These are phyloP conservation scores for Ammodytes marinus DNA, from an alignment of 2,113 vertebrate species.

Conservation along the genomic window DNA sequence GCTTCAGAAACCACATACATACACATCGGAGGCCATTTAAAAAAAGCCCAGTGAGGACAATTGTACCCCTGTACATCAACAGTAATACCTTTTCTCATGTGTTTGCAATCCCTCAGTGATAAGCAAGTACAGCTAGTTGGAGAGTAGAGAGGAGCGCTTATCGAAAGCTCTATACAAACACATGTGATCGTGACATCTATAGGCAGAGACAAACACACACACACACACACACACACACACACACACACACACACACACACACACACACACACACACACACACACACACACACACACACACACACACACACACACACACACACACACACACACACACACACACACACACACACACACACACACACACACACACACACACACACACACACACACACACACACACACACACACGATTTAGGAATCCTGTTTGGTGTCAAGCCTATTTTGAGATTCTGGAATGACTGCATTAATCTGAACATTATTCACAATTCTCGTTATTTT, in stretches of 20 bases:
- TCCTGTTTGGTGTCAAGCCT: slow-evolving; percentile 1
- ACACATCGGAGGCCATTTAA: slow-evolving; percentile 45
- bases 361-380: too few species aligned
- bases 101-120: slow-evolving; percentile 35
- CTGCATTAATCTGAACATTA: neutral
- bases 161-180: neutral
- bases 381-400: too few species aligned
- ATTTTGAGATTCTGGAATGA: neutral
- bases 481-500: neutral
- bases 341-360: too few species aligned
- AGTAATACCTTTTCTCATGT: slow-evolving; percentile 49
- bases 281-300: too few species aligned
- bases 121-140: slow-evolving; percentile 26
- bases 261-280: too few species aligned
- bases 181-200: slow-evolving; percentile 17
- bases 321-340: too few species aligned
- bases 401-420: neutral
- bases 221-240: too few species aligned
- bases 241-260: too few species aligned
- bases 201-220: neutral
- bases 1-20: slow-evolving; percentile 30
- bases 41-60: slow-evolving; percentile 57
- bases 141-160: neutral
- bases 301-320: too few species aligned
- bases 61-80: slow-evolving; percentile 41